Evolutionary conservation across 1,140 invertebrate genomes (phyloP).

Genomic region (Achroia grisella): DNA sequence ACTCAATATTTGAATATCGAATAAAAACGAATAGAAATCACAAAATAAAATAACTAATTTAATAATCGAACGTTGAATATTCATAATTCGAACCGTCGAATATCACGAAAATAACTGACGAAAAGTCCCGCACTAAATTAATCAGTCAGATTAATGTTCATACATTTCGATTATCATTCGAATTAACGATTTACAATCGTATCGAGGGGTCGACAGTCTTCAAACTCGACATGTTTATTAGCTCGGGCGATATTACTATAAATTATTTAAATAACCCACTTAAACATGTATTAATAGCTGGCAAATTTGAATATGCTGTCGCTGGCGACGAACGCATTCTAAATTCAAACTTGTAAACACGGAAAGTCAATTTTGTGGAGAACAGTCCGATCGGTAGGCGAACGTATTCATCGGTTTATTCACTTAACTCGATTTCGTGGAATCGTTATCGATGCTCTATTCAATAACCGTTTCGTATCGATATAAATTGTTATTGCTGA

Average conservation of each 20-base stretch:
- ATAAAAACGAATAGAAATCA: not conserved
- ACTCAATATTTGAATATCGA: not conserved
- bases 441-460: slow-evolving; percentile 42
- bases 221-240: slow-evolving; percentile 44
- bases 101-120: not conserved
- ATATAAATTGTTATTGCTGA: slow-evolving; percentile 57
- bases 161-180: slow-evolving; percentile 35
- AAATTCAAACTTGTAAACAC: not conserved
- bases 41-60: not conserved
- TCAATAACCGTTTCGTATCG: slow-evolving; percentile 53
- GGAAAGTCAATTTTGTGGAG: not conserved
- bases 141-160: slow-evolving; percentile 17
- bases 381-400: not conserved
- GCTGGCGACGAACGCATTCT: too few relatives aligned
- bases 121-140: slow-evolving; percentile 10
- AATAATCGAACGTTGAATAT: slow-evolving; percentile 2
- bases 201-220: slow-evolving; percentile 24
- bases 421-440: slow-evolving; percentile 16
- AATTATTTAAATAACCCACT: slow-evolving; percentile 34
- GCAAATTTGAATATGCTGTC: not conserved
- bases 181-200: slow-evolving; percentile 27
- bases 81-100: not conserved
- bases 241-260: slow-evolving; percentile 29
- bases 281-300: not conserved
- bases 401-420: slow-evolving; percentile 10